Base-by-base conservation (phyloP, 2,113 vertebrate species). In the Anser brachyrhynchus region DNA sequence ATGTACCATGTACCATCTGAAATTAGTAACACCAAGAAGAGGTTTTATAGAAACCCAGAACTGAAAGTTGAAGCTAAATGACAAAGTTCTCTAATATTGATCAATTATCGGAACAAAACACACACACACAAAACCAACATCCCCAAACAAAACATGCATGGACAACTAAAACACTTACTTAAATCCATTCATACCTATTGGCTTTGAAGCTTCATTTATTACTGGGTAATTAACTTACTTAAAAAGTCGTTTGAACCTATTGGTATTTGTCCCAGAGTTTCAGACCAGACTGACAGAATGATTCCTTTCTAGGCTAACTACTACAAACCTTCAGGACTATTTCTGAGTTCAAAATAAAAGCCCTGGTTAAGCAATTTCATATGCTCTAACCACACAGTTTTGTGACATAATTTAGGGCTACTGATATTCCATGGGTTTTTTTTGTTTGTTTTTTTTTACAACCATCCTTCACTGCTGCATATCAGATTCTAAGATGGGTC, bases 321-420 rank as follows among this genome's bases (percentile, higher is more conserved):
- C 26, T 41, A 10, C 9, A 41, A 3, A 35, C 18, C 33, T 76
- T 44, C 22, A 66, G 31, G 25, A 70, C 11, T 14, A 28, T 77
- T 55, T 73, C 29, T 43, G 2, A 29, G 11, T 71, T 43, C 35
- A 75, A 41, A 91, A 78, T 7, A 35, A 55, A 78, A 62, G 65
- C 19, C 51, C 51, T 3, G 3, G 5, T 23, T 28, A 26, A 0
- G 0, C 57, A 86, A 37, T 57, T 13, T 65, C 15, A 52, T 22
- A 22, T 2, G 33, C 29, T 10, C 37, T 23, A 43, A 29, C 7
- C 3, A 3, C 33, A 17, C 2, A 3, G 7, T 23, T 85, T 43
- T 39, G 33, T 64, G 28, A 55, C 8, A 44, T 29, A 43, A n/a
- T 0, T 1, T 1, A 18, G 7, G 4, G n/a, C 54, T 49, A 52